Evolutionary conservation across 1,140 invertebrate species (phyloP), one percentile per base, ranked within the genome.

Genomic region (Eumaeus atala): DNA sequence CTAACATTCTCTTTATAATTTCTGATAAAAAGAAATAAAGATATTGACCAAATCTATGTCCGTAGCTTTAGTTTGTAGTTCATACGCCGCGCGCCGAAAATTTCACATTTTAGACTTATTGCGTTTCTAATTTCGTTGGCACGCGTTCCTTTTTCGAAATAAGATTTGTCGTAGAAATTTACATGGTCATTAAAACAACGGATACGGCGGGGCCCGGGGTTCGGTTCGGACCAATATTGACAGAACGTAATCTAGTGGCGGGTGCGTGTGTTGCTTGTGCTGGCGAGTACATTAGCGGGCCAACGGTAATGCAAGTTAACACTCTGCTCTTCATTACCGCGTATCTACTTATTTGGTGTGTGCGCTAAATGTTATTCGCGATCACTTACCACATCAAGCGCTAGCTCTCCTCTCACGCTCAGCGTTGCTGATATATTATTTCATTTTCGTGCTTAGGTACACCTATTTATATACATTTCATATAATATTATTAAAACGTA

Each of bases 321-420:
- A 80, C 75, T 62, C 63, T 61, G 64, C 66, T 77, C 69, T 81
- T 84, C 81, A 79, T 84, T 84, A 84, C 81, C 74, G 71, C 58
- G 48, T 61, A 66, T 67, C 65, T 74, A 67, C 68, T 69, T 71
- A 77, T 74, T 70, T 72, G 65, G 64, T 67, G 68, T 66, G 66
- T 62, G 51, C 62, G 71, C 76, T 81, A 76, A 82, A 78, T 58
- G 68, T 70, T 84, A 80, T 84, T 84, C 80, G 80, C 80, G 72
- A 81, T 70, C 58, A 55, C 54, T 67, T 66, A 67, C 64, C 54
- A 61, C 56, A 35, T 64, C 61, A 66, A 56, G 61, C 10, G 40
- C 50, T 42, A 53, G 58, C 54, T 64, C 62, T 61, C 61, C 54
- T 64, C 62, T 61, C 62, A 61, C 59, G 62, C 47, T 44, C 44